A percentile compares a stretch with the other conserved stretches of the same genome.
phyloP scores from a whole-genome alignment of 2,113 vertebrate species.

The Pholis gunnellus region DNA sequence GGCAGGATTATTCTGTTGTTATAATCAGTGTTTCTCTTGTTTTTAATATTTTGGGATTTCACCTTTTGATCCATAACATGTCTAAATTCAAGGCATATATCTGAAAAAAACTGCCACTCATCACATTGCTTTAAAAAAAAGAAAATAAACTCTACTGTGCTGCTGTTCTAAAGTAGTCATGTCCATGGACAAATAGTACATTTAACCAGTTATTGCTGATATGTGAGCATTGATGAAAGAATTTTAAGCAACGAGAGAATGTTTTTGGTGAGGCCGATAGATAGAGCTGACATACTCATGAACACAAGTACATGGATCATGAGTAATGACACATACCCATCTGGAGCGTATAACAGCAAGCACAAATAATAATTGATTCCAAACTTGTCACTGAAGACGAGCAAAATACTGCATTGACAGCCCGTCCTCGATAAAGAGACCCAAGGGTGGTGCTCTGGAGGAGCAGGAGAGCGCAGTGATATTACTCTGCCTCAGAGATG shows the following conservation, averaged over 20 bases:
- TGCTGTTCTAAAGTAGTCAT: slow-evolving; percentile 7
- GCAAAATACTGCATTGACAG: slow-evolving; percentile 5
- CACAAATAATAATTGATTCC: slow-evolving; percentile 51
- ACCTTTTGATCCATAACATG: neutral
- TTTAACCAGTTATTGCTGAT: neutral
- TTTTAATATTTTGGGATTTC: slow-evolving; percentile 1
- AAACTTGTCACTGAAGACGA: slow-evolving; percentile 34
- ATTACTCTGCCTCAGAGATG: slow-evolving; percentile 44
- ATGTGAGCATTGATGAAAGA: neutral
- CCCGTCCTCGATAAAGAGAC: slow-evolving; percentile 23
- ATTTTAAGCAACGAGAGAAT: slow-evolving; percentile 26
- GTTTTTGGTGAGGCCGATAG: slow-evolving; percentile 11
- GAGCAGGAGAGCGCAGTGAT: slow-evolving; percentile 11
- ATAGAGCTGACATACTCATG: slow-evolving; percentile 17
- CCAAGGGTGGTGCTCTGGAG: slow-evolving; percentile 11
- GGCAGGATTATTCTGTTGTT: neutral
- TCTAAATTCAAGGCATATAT: neutral
- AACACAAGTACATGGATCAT: slow-evolving; percentile 20
- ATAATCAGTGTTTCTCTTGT: neutral
- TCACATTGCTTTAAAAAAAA: neutral
- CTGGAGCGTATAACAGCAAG: slow-evolving; percentile 18
- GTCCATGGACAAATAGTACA: neutral
- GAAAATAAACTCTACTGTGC: neutral
- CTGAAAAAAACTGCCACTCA: neutral
- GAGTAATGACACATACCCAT: slow-evolving; percentile 24